phyloP scores from a whole-genome alignment of 1,140 invertebrate species.

The Aricia agestis region DNA sequence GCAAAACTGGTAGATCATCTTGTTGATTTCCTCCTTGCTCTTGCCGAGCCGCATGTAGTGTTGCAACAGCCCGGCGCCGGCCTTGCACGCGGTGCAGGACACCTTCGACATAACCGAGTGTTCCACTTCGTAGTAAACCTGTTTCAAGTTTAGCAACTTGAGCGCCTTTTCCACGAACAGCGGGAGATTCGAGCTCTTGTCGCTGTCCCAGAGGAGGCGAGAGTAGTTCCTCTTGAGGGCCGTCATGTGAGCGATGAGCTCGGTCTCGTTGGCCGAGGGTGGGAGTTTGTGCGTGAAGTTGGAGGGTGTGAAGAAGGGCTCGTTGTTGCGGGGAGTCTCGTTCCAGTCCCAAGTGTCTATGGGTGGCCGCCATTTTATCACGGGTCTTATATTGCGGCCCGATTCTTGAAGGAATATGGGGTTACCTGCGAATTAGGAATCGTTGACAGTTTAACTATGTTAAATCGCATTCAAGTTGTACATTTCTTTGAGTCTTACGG shows the following conservation, averaged over 20 bases:
- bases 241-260: constrained; percentile 73
- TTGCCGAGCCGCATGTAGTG: constrained; percentile 90
- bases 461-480: neutral
- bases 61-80: constrained; percentile 89
- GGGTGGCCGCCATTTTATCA: constrained; percentile 77
- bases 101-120: constrained; percentile 94
- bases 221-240: constrained; percentile 76
- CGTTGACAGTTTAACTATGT: neutral
- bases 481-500: neutral
- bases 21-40: constrained; percentile 89
- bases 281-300: constrained; percentile 75
- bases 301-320: constrained; percentile 71
- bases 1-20: constrained; percentile 90
- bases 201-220: constrained; percentile 83
- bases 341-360: constrained; percentile 75
- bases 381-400: constrained; percentile 49
- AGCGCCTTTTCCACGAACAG: constrained; percentile 88
- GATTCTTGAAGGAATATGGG: constrained; percentile 60
- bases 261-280: constrained; percentile 71
- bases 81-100: constrained; percentile 92
- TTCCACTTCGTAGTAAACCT: constrained; percentile 89
- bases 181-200: constrained; percentile 82
- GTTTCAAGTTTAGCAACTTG: constrained; percentile 87
- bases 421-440: constrained; percentile 47
- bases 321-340: constrained; percentile 68